Base-by-base conservation (phyloP, 2,797 vertebrate genomes). In the Pseudopleuronectes americanus region DNA sequence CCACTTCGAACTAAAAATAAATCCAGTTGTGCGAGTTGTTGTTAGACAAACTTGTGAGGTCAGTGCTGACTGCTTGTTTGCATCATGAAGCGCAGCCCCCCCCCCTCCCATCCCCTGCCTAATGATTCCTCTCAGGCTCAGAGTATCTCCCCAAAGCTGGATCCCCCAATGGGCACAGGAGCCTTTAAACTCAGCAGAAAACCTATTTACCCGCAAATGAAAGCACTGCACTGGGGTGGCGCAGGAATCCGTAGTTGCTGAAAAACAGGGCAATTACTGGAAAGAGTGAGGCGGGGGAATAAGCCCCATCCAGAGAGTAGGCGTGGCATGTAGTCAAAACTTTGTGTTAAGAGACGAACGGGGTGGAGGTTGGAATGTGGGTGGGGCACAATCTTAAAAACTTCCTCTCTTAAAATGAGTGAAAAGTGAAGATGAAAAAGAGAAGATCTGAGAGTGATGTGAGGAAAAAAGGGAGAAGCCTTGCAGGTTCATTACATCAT, bases 101-200 rank as follows among this genome's bases (percentile, higher is more conserved):
- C 43, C 8, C 59, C 28, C 49, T 12, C 61, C 70, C 60, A 63
- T 54, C 55, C 19, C 56, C 65, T 38, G 56, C 72, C 65, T 85
- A 86, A 92, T 80, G 86, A 89, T 88, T 89, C 65, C 76, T 89
- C 83, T 69, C 54, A 76, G 79, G 57, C 61, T 85, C 68, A 38
- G 58, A 74, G 61, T 72, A 69, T 83, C 86, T 82, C 84, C 84
- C 81, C 65, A 73, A 81, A 77, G 80, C 67, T 80, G 64, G 80
- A 76, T 83, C 84, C 85, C 87, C 86, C 70, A 83, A 81, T 13
- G 68, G 80, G 61, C 76, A 54, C 41, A 26, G 57, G 47, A 31
- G 86, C 88, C 84, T 91, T 90, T 90, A 91, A 91, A 91, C 90
- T 90, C 86, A 86, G 89, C 88, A 87, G 88, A 92, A 92, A 89